Conservation (phyloP, 1,140 invertebrate species). For the Platyscapa corneri region DNA sequence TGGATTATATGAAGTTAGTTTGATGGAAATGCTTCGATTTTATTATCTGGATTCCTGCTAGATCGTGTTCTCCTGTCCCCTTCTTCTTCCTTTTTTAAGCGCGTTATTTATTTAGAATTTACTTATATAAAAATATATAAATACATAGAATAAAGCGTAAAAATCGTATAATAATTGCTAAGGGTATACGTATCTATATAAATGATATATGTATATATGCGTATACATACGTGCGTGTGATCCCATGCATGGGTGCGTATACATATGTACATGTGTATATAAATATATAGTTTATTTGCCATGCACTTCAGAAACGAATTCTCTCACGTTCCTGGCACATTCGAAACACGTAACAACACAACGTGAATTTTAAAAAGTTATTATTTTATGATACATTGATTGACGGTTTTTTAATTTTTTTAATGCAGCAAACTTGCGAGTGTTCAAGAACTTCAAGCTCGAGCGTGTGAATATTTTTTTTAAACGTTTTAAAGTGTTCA, state of each 20-base stretch:
- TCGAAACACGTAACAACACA: neutral
- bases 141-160: conserved; percentile 19
- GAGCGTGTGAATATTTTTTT: neutral
- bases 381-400: neutral
- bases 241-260: too few species aligned
- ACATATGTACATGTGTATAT: conserved; percentile 11
- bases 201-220: conserved; percentile 39
- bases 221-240: neutral
- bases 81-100: conserved; percentile 3
- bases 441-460: neutral
- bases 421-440: neutral
- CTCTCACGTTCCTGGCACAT: conserved; percentile 43
- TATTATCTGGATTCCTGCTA: neutral
- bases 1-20: conserved; percentile 4
- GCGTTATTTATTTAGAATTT: conserved; percentile 18
- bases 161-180: conserved; percentile 21
- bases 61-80: too few species aligned
- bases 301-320: conserved; percentile 50
- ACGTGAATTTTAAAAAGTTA: neutral
- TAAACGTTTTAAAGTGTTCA: neutral
- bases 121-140: conserved; percentile 16
- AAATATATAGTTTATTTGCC: conserved; percentile 46
- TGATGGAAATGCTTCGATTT: conserved; percentile 1
- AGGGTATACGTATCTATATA: conserved; percentile 21
- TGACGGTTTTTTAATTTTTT: neutral